phyloP scores from a whole-genome alignment of 1,140 invertebrate species.

The Magallana angulata region DNA sequence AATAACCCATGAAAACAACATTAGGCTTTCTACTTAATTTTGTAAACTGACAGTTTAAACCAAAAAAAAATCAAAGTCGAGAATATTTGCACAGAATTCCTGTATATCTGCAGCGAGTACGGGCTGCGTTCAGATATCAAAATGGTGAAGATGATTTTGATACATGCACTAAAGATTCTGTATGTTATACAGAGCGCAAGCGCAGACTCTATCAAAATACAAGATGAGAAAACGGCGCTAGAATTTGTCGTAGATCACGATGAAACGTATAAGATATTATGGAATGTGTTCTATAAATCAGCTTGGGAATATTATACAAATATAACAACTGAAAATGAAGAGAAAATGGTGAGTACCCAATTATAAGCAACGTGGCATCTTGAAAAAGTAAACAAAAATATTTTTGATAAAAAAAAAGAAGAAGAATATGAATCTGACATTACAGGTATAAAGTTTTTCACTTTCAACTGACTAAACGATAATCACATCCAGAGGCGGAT shows the following conservation, averaged over 20 bases:
- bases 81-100: background rate
- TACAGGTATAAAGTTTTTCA: too few species aligned
- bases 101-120: background rate
- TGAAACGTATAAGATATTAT: background rate
- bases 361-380: too few species aligned
- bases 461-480: too few species aligned
- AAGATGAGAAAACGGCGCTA: background rate
- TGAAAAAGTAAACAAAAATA: too few species aligned
- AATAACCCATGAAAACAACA: background rate
- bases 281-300: slow-evolving; percentile 18
- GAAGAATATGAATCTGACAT: too few species aligned
- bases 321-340: background rate
- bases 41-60: background rate
- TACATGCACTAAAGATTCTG: background rate
- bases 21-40: background rate
- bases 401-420: too few species aligned
- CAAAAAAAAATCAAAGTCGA: background rate
- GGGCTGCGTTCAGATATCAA: background rate
- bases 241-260: background rate
- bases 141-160: background rate
- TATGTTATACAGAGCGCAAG: background rate
- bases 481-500: too few species aligned
- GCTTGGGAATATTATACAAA: background rate
- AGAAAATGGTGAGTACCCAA: slow-evolving; percentile 11
- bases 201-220: background rate